Conservation (phyloP, 2,113 vertebrate genomes). For the Misgurnus mizolepis region DNA sequence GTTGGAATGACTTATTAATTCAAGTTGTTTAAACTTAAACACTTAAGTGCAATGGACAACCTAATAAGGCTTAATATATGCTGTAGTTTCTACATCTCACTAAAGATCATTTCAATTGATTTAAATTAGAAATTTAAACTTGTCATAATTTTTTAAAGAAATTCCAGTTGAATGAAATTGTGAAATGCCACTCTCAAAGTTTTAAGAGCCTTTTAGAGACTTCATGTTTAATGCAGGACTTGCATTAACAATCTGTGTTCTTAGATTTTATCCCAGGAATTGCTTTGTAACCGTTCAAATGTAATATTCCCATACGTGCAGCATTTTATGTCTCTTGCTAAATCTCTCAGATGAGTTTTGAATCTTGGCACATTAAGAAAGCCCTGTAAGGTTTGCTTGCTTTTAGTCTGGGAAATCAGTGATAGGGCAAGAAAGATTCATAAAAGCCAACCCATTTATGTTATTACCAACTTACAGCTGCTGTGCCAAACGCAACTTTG, state of each 20-base stretch:
- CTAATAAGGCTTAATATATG: too few species aligned
- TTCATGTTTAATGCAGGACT: not conserved
- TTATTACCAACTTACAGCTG: not conserved
- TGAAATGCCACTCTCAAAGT: too few species aligned
- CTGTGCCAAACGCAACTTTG: not conserved
- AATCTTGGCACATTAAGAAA: not conserved
- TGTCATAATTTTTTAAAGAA: too few species aligned
- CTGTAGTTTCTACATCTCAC: too few species aligned
- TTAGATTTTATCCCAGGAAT: not conserved
- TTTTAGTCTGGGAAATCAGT: not conserved
- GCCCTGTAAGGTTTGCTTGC: not conserved
- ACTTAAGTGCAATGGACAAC: too few species aligned
- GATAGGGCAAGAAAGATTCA: not conserved
- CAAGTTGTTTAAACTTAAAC: too few species aligned
- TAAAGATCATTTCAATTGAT: too few species aligned
- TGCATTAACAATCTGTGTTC: not conserved
- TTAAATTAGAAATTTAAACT: too few species aligned
- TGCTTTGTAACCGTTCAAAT: not conserved
- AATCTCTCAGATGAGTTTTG: not conserved
- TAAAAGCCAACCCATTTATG: not conserved
- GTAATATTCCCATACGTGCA: not conserved
- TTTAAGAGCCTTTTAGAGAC: too few species aligned
- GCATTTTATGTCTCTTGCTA: not conserved
- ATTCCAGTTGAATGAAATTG: too few species aligned
- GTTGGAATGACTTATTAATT: too few species aligned